Evolutionary conservation across 2,888 invertebrate genomes (phyloP).

Genomic region (Acleris cristana): DNA sequence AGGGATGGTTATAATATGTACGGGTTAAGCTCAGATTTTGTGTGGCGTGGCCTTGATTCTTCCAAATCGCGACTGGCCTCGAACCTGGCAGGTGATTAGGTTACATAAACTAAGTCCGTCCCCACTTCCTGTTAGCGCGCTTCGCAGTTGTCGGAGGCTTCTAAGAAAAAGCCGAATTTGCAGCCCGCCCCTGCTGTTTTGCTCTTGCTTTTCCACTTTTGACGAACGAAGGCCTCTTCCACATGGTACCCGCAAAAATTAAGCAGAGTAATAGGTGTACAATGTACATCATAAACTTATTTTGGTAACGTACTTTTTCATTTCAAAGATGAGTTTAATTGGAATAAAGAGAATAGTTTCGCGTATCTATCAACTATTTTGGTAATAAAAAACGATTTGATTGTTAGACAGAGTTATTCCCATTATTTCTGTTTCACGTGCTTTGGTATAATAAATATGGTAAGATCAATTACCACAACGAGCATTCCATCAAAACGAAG

Average conservation of each 20-base stretch:
- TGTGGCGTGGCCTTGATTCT: conserved; percentile 78
- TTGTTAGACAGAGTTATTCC: background rate
- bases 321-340: background rate
- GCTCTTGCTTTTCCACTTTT: conserved; percentile 68
- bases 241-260: conserved; percentile 39
- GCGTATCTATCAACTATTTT: background rate
- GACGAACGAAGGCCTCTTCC: conserved; percentile 55
- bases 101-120: conserved; percentile 82
- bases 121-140: conserved; percentile 81
- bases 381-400: background rate
- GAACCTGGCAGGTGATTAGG: conserved; percentile 81
- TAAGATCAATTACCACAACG: conserved; percentile 50
- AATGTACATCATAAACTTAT: background rate
- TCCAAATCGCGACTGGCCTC: conserved; percentile 71
- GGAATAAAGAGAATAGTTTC: background rate
- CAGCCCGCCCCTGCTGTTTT: conserved; percentile 70
- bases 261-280: background rate
- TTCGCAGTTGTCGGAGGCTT: conserved; percentile 78
- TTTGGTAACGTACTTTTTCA: background rate
- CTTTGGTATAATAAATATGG: conserved; percentile 45
- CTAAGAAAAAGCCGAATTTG: conserved; percentile 77
- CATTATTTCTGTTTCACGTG: conserved; percentile 13
- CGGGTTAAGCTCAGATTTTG: conserved; percentile 67
- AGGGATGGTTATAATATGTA: conserved; percentile 70
- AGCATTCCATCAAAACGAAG: conserved; percentile 54